These are phyloP conservation scores for Pygoscelis adeliae DNA, from an alignment of 2,113 vertebrate genomes.

Conservation along the genomic window DNA sequence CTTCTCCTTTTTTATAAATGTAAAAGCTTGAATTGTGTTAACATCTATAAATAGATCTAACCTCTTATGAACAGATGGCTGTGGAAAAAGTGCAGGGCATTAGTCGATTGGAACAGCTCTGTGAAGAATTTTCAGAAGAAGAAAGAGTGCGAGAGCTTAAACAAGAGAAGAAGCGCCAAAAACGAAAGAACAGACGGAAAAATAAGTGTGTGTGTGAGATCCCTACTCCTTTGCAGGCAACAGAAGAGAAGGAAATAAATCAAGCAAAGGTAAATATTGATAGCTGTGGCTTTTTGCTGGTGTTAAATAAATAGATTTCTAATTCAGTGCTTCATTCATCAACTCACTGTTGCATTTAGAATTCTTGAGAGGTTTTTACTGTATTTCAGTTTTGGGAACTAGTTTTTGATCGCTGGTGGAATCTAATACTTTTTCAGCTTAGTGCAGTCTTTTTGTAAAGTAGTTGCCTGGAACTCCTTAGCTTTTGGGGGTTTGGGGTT, in stretches of 20 bases:
- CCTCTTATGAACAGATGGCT: constrained; percentile 83
- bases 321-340: background rate
- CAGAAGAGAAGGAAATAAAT: constrained; percentile 82
- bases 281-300: background rate
- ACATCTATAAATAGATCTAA: background rate
- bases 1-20: background rate
- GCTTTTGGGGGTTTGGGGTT: background rate
- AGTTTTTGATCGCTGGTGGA: background rate
- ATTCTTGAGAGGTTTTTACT: background rate
- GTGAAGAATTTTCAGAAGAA: constrained; percentile 95
- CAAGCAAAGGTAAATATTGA: constrained; percentile 82
- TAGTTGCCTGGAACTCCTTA: background rate
- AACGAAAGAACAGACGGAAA: constrained; percentile 94
- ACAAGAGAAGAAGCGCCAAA: constrained; percentile 97
- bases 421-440: background rate
- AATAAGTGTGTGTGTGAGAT: constrained; percentile 92
- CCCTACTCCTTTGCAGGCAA: constrained; percentile 79
- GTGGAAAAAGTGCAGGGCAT: constrained; percentile 97
- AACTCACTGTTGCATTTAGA: background rate
- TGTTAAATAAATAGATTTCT: background rate
- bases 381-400: background rate
- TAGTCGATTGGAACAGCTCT: constrained; percentile 94
- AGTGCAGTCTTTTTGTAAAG: background rate
- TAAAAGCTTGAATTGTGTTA: background rate
- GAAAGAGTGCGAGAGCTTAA: constrained; percentile 94